These are phyloP conservation scores for Macrotus californicus DNA, from an alignment of 2,113 vertebrate genomes.

Conservation along the genomic window DNA sequence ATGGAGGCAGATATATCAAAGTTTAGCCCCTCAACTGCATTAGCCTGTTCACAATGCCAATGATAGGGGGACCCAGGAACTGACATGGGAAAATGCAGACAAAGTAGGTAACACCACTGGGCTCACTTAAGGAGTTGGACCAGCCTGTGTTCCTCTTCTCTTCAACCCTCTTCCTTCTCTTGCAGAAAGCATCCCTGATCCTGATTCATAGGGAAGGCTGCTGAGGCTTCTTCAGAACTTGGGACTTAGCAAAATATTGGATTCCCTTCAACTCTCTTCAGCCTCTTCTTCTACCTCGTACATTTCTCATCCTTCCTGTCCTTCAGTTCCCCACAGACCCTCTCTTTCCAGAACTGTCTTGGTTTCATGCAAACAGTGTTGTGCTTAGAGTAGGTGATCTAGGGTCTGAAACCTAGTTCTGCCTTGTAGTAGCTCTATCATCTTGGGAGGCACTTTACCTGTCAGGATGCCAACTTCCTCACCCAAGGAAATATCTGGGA, in stretches of 20 bases:
- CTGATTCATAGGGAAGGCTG: background rate
- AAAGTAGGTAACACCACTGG: background rate
- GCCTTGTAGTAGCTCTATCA: background rate
- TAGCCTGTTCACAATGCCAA: background rate
- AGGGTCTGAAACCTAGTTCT: background rate
- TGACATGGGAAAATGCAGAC: background rate
- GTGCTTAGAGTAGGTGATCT: no score
- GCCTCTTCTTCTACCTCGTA: background rate
- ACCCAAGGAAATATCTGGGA: background rate
- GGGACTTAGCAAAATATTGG: background rate
- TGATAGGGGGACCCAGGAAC: background rate
- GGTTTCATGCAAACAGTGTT: background rate
- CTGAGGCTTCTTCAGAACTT: background rate
- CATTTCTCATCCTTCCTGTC: background rate
- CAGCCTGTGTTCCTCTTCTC: background rate
- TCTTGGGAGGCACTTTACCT: background rate
- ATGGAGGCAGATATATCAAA: background rate
- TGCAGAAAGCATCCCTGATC: background rate
- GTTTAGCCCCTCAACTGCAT: background rate
- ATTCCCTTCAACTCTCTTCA: background rate
- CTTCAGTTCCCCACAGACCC: background rate
- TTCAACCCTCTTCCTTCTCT: background rate
- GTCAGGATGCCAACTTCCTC: background rate
- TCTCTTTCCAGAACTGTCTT: background rate
- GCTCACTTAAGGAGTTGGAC: background rate